These are phyloP conservation scores for Bombus picipes DNA, from an alignment of 1,140 invertebrate species.

Conservation along the genomic window DNA sequence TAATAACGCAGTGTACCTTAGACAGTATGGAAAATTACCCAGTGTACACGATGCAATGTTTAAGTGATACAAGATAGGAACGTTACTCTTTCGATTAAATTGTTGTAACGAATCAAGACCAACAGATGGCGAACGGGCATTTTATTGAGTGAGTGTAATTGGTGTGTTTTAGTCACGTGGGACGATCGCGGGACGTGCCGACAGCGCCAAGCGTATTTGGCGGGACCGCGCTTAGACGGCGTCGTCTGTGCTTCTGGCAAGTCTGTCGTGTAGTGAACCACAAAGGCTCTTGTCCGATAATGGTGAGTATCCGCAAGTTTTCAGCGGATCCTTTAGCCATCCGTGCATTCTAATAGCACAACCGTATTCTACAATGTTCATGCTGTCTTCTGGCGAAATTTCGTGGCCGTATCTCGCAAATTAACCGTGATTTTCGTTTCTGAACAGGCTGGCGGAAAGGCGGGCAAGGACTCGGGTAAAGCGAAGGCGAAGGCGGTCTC, in stretches of 20 bases:
- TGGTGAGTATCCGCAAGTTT: constrained; percentile 84
- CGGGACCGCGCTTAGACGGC: constrained; percentile 77
- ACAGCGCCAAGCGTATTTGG: constrained; percentile 79
- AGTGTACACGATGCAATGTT: constrained; percentile 9
- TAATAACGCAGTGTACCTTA: constrained; percentile 21
- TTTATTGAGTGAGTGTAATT: constrained; percentile 54
- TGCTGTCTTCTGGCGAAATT: constrained; percentile 79
- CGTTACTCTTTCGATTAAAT: background rate
- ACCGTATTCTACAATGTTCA: constrained; percentile 59
- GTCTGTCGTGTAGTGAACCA: constrained; percentile 72
- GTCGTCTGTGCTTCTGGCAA: constrained; percentile 73
- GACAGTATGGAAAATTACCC: constrained; percentile 42
- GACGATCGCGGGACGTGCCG: constrained; percentile 62
- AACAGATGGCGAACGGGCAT: constrained; percentile 43
- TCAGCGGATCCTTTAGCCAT: constrained; percentile 73
- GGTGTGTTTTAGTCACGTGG: constrained; percentile 72
- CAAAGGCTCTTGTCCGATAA: constrained; percentile 74
- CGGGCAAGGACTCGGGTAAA: constrained; percentile 99
- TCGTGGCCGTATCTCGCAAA: constrained; percentile 75
- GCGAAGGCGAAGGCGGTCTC: constrained; percentile 99
- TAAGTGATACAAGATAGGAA: constrained; percentile 13
- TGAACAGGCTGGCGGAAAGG: constrained; percentile 97
- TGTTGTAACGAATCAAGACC: background rate
- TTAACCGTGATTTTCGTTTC: constrained; percentile 80
- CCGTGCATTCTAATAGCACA: constrained; percentile 57